Percentiles rank a stretch among this genome's conserved stretches.
Evolutionary conservation across 1,140 invertebrate genomes (phyloP).

Genomic region (Sitobion miscanthi): DNA sequence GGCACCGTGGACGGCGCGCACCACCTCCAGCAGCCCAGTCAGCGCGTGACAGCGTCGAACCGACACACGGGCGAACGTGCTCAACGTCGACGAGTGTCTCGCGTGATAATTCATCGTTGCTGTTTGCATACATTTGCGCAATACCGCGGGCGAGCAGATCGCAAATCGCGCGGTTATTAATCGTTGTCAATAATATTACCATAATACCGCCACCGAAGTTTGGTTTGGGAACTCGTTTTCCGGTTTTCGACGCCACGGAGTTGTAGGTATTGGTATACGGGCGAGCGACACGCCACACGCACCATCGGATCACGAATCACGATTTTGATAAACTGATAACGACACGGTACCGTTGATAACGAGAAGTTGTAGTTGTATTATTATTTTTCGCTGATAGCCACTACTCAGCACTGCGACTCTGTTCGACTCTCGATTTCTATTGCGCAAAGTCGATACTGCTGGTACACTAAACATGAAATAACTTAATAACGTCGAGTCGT

Average conservation of each 20-base stretch:
- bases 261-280: too few species aligned
- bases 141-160: neutral
- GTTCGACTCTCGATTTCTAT: conserved; percentile 21
- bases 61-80: too few species aligned
- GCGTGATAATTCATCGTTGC: neutral
- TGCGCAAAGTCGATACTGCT: neutral
- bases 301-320: neutral
- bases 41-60: neutral
- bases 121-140: neutral
- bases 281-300: neutral
- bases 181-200: too few species aligned
- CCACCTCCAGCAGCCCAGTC: neutral
- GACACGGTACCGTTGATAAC: neutral
- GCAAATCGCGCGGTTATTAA: too few species aligned
- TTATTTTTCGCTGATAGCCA: neutral
- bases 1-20: neutral
- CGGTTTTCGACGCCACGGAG: neutral
- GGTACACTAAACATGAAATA: neutral
- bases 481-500: neutral
- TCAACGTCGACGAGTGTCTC: neutral
- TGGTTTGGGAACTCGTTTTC: neutral
- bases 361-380: neutral
- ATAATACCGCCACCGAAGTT: neutral
- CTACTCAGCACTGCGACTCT: neutral
- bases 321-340: conserved; percentile 33